Percentiles rank a stretch among this genome's conserved stretches.
Evolutionary conservation across 2,113 vertebrate species (phyloP).

Genomic region (Glaucomys volans): DNA sequence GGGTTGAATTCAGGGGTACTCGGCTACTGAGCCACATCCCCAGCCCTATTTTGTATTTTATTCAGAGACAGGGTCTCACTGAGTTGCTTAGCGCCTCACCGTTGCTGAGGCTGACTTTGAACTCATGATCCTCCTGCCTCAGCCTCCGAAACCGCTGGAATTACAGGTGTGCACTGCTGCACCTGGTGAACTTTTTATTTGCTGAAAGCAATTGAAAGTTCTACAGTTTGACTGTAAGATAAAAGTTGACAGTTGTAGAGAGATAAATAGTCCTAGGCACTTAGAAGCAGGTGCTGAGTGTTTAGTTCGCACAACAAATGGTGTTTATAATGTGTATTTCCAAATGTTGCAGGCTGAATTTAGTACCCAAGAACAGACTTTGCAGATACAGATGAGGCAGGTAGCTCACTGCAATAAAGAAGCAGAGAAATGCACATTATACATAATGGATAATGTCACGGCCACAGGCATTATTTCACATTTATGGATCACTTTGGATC

Average conservation of each 20-base stretch:
- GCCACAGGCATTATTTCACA: not conserved
- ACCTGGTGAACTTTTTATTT: not conserved
- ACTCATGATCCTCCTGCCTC: too few relatives aligned
- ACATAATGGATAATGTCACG: too few relatives aligned
- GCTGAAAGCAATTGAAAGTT: not conserved
- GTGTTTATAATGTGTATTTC: not conserved
- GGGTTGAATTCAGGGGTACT: too few relatives aligned
- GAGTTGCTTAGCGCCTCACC: too few relatives aligned
- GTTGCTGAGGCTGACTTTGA: too few relatives aligned
- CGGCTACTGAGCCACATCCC: too few relatives aligned
- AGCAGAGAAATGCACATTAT: not conserved
- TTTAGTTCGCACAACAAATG: conserved; percentile 37
- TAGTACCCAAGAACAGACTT: not conserved
- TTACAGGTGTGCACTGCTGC: too few relatives aligned
- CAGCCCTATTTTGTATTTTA: too few relatives aligned
- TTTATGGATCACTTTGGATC: not conserved
- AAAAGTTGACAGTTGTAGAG: not conserved
- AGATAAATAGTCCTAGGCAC: not conserved
- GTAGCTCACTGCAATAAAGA: not conserved
- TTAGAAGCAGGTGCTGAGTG: conserved; percentile 25
- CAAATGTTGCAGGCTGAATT: conserved; percentile 5
- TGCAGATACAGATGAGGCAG: not conserved
- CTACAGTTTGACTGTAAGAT: not conserved
- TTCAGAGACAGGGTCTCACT: too few relatives aligned
- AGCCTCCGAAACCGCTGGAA: too few relatives aligned